Evolutionary conservation across 2,888 invertebrate species (phyloP).

Genomic region (Morpho deidamia): DNA sequence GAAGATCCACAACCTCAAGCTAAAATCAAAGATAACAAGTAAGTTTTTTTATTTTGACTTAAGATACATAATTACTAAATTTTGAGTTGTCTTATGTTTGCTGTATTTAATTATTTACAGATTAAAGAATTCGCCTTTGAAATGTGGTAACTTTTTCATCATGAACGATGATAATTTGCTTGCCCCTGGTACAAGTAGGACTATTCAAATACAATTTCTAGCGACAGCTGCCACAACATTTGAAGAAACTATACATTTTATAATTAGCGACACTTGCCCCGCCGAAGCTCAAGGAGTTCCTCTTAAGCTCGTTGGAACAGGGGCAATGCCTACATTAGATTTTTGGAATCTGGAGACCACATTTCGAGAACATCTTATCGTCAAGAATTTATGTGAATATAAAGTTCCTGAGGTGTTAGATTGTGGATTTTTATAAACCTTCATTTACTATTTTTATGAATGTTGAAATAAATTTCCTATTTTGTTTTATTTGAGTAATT

Average conservation of each 20-base stretch:
- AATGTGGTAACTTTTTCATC: conserved; percentile 65
- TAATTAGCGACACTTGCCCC: conserved; percentile 68
- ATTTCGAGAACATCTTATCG: conserved; percentile 79
- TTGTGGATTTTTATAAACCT: neutral
- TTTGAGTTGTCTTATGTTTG: neutral
- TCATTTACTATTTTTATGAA: conserved; percentile 5
- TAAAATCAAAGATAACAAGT: conserved; percentile 52
- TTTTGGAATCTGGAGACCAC: conserved; percentile 77
- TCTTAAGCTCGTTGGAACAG: conserved; percentile 69
- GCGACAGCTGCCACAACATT: conserved; percentile 52
- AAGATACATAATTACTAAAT: neutral
- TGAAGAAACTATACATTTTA: conserved; percentile 61
- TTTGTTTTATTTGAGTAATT: neutral
- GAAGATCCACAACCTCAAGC: conserved; percentile 25
- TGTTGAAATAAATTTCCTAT: no score
- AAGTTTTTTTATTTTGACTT: conserved; percentile 19
- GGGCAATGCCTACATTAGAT: conserved; percentile 77
- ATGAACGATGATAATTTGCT: conserved; percentile 64
- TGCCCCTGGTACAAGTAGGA: conserved; percentile 63
- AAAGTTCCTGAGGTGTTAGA: conserved; percentile 59
- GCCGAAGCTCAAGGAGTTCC: conserved; percentile 69
- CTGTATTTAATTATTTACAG: conserved; percentile 30
- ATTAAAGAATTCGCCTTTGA: conserved; percentile 56
- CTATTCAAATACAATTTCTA: conserved; percentile 57
- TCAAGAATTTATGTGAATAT: conserved; percentile 71